A percentile compares a stretch with the other conserved stretches of the same genome.
Evolutionary conservation across 2,797 vertebrate species (phyloP).

Genomic region (Poliocrania exsul): DNA sequence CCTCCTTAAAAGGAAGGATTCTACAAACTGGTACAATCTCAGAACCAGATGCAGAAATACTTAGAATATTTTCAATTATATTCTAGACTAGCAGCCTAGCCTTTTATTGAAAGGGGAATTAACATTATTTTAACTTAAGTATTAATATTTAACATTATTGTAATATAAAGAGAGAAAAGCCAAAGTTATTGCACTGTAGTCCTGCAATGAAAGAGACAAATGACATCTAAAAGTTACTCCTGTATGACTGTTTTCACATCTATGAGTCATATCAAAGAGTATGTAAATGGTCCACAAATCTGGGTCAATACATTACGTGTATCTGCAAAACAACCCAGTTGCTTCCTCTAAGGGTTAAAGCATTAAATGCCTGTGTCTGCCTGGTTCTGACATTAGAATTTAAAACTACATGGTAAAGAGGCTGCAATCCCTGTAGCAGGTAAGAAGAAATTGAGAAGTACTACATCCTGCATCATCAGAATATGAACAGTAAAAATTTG

Average conservation of each 20-base stretch:
- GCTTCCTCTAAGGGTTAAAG: neutral
- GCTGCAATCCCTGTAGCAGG: neutral
- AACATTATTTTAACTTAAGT: neutral
- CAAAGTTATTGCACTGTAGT: neutral
- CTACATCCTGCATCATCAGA: neutral
- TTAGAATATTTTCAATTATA: neutral
- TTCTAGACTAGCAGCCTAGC: neutral
- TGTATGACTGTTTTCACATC: neutral
- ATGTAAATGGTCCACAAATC: neutral
- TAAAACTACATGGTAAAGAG: neutral
- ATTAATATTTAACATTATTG: neutral
- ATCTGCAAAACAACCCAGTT: neutral
- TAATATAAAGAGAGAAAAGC: neutral
- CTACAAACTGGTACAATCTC: neutral
- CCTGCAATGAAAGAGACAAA: neutral
- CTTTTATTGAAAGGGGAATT: neutral
- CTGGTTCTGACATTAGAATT: neutral
- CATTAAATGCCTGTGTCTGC: neutral
- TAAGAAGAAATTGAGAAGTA: neutral
- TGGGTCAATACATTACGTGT: fast-evolving
- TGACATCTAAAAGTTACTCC: neutral
- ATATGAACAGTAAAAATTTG: neutral
- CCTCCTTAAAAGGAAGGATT: neutral
- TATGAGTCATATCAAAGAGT: neutral
- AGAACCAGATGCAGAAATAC: neutral